Evolutionary conservation across 2,797 vertebrate species (phyloP).

Genomic region (Ambastaia sidthimunki): DNA sequence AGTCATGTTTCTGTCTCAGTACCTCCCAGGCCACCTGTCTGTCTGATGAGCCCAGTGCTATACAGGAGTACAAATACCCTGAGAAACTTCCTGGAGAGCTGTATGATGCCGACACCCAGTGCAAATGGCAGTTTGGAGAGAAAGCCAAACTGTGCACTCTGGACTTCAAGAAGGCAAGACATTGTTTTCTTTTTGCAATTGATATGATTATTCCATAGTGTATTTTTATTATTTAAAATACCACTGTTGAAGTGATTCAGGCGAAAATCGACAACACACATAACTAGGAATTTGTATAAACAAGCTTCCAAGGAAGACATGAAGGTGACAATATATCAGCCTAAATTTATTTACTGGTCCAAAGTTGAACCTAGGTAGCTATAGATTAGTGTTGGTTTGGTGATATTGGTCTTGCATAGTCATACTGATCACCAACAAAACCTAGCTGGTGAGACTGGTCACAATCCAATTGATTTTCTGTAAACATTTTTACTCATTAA

Average conservation of each 20-base stretch:
- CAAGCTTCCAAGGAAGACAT: too few species aligned
- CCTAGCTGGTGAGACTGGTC: not conserved
- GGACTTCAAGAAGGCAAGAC: conserved; percentile 89
- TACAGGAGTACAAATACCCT: conserved; percentile 86
- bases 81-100: conserved; percentile 88
- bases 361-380: not conserved
- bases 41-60: conserved; percentile 83
- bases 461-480: too few species aligned
- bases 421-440: not conserved
- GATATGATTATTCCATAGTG: not conserved
- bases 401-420: not conserved
- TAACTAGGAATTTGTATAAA: too few species aligned
- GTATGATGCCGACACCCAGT: conserved; percentile 90
- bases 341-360: not conserved
- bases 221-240: not conserved
- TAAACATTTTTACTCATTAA: too few species aligned
- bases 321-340: too few species aligned
- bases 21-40: conserved; percentile 87
- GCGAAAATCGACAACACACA: too few species aligned
- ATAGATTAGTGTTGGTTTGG: not conserved
- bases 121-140: conserved; percentile 94
- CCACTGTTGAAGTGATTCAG: not conserved
- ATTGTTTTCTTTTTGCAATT: not conserved
- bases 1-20: conserved; percentile 68
- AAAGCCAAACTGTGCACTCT: conserved; percentile 91